Evolutionary conservation across 2,797 vertebrate species (phyloP).

Genomic region (Buphagus erythrorhynchus): DNA sequence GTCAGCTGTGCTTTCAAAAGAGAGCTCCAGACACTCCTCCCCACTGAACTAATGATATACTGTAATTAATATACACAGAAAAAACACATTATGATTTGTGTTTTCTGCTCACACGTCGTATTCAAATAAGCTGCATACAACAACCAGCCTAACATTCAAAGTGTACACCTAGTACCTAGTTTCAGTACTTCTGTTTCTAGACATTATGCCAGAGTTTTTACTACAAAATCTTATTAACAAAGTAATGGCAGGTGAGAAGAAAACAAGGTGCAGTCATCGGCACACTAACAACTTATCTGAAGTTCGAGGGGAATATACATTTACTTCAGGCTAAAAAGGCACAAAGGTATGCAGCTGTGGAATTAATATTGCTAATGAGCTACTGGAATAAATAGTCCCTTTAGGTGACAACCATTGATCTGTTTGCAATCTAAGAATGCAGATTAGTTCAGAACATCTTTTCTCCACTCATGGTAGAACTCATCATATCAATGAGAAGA

Average conservation of each 20-base stretch:
- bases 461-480: background rate
- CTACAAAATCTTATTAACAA: constrained; percentile 25
- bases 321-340: constrained; percentile 75
- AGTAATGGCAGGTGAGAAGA: constrained; percentile 35
- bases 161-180: background rate
- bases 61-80: constrained; percentile 64
- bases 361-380: constrained; percentile 66
- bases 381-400: constrained; percentile 10
- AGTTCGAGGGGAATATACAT: constrained; percentile 47
- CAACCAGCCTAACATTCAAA: background rate
- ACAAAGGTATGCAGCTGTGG: constrained; percentile 70
- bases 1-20: constrained; percentile 75
- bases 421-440: constrained; percentile 2
- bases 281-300: constrained; percentile 48
- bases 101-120: constrained; percentile 14
- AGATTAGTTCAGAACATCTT: background rate
- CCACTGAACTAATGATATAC: constrained; percentile 38
- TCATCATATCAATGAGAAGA: background rate
- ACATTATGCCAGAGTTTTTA: background rate
- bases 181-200: constrained; percentile 40
- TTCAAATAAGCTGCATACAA: constrained; percentile 37
- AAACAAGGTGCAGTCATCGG: constrained; percentile 73
- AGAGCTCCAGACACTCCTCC: constrained; percentile 59
- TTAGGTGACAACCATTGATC: background rate
- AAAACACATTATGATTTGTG: constrained; percentile 38